Conservation (phyloP, 2,797 vertebrate genomes). For the Florisuga fusca region DNA sequence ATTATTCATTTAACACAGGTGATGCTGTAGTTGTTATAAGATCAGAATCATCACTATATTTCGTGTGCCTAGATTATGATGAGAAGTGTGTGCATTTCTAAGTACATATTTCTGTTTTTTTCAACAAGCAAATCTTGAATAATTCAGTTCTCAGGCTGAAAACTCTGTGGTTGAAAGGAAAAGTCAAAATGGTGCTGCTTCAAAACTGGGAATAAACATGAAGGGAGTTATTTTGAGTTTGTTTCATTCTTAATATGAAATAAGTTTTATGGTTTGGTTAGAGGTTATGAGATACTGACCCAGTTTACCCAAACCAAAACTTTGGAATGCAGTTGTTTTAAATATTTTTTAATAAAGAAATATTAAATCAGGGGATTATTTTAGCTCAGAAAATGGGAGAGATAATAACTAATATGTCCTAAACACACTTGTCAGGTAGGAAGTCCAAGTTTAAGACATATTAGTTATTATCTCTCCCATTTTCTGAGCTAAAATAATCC, state of each 20-base stretch:
- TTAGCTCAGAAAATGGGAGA: neutral
- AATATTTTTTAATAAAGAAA: neutral
- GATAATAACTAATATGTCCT: neutral
- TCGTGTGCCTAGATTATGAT: neutral
- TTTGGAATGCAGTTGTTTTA: neutral
- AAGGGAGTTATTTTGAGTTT: neutral
- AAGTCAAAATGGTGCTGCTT: neutral
- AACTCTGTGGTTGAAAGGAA: neutral
- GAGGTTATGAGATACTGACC: neutral
- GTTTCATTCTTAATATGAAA: neutral
- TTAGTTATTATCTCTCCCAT: neutral
- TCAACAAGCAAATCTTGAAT: neutral
- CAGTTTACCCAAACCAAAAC: neutral
- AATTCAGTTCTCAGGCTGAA: neutral
- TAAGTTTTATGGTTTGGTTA: neutral
- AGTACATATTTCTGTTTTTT: neutral
- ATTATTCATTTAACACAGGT: neutral
- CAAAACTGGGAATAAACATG: neutral
- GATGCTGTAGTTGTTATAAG: neutral
- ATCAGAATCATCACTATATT: neutral
- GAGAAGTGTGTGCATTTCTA: neutral
- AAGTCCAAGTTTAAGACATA: neutral
- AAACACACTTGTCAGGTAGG: accelerated
- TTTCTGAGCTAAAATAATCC: neutral
- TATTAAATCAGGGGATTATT: neutral